Conservation (phyloP, 2,888 invertebrate genomes). For the Campaea margaritaria region DNA sequence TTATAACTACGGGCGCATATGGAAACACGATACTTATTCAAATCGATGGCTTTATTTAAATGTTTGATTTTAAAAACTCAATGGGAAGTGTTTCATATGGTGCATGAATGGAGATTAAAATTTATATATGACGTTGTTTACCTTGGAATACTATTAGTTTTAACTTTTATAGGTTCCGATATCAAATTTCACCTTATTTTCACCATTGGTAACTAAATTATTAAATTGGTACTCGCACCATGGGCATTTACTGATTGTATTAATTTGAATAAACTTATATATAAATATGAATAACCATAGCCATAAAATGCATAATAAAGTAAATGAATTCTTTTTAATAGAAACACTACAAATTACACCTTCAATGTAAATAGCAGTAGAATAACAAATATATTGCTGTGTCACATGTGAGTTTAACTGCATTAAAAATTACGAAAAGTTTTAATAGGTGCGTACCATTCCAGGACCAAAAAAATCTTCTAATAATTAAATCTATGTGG, state of each 20-base stretch:
- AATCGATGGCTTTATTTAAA: slow-evolving; percentile 46
- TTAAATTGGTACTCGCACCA: slow-evolving; percentile 27
- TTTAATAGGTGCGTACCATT: no score
- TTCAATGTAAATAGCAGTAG: no score
- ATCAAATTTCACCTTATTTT: slow-evolving; percentile 41
- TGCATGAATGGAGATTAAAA: slow-evolving; percentile 42
- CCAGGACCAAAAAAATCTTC: no score
- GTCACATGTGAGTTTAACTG: no score
- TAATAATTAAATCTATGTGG: no score
- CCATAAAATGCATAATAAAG: slow-evolving; percentile 8
- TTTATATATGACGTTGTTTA: slow-evolving; percentile 38
- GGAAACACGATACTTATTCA: slow-evolving; percentile 47
- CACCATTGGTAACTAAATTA: slow-evolving; percentile 30
- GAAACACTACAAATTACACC: no score
- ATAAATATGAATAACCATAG: slow-evolving; percentile 16
- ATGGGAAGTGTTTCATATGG: slow-evolving; percentile 40
- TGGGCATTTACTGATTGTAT: slow-evolving; percentile 18
- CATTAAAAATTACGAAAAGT: no score
- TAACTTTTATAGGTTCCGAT: slow-evolving; percentile 43
- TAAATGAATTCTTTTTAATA: background rate
- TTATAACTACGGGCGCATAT: slow-evolving; percentile 40
- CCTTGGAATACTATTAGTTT: slow-evolving; percentile 40
- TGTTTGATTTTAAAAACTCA: slow-evolving; percentile 42
- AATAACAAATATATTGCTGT: no score
- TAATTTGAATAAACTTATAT: slow-evolving; percentile 20